Evolutionary conservation across 1,140 invertebrate species (phyloP), one percentile per base, ranked within the genome.

Genomic region (Meloidogyne hapla): DNA sequence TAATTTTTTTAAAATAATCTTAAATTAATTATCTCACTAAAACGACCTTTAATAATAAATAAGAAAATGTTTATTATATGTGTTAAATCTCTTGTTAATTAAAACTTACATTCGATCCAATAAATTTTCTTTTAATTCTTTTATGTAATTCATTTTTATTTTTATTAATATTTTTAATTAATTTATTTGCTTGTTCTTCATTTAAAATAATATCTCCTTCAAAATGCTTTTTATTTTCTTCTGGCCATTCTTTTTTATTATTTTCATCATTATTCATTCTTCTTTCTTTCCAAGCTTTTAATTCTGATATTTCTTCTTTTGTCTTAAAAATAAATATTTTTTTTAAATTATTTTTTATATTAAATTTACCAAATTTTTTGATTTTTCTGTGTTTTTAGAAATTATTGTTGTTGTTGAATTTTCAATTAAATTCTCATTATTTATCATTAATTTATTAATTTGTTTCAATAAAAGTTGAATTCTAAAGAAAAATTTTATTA

Each of bases 141-240:
- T 82, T 63, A 23, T 75, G 71, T 18, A 73, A 48, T n/a, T 75
- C 72, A 26, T 79, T 56, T 23, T 18, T 48, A n/a, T 56, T 56
- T n/a, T 56, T 56, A 5, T 56, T 56, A 56, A 77, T 73, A 48
- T 73, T 67, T 45, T 84, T 70, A 65, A 85, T 77, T 33, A 88
- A 23, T 56, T 66, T 64, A 56, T 87, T 71, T 28, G 86, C 87
- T 75, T 87, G 87, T 56, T 85, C 80, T 2, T 78, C 69, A 21
- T 79, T 83, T 48, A 87, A 72, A 26, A 87, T 77, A 15, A 87
- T 87, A 77, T 87, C 87, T 26, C 86, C 87, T 78, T 84, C 84
- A 48, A 84, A 84, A 74, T 86, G 84, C 6, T 76, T 40, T 23
- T 85, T 83, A 33, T 78, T 74, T 73, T 85, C 84, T 62, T 87